Percentiles rank a stretch among this genome's conserved stretches.
Evolutionary conservation across 2,888 invertebrate genomes (phyloP).

Genomic region (Rhaphigaster nebulosa): DNA sequence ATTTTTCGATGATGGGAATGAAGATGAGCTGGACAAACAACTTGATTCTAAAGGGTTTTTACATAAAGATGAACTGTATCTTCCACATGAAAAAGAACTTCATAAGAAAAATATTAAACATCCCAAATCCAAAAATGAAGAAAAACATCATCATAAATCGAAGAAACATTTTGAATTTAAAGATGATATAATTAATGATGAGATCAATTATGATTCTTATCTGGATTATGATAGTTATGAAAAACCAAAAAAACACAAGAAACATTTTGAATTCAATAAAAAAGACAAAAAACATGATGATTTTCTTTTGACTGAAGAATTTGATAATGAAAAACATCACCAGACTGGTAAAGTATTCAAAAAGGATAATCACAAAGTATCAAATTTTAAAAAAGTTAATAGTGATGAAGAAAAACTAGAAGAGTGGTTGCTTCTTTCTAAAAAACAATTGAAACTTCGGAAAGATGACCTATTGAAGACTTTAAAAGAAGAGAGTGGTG

Average conservation of each 20-base stretch:
- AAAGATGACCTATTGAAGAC: conserved; percentile 65
- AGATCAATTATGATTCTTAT: conserved; percentile 5
- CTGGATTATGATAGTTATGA: conserved; percentile 33
- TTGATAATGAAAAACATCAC: conserved; percentile 39
- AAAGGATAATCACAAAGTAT: conserved; percentile 43
- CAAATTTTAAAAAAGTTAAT: conserved; percentile 27
- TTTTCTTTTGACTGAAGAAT: conserved; percentile 24
- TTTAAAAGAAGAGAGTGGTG: conserved; percentile 61
- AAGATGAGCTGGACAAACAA: conserved; percentile 21
- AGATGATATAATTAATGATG: conserved; percentile 24
- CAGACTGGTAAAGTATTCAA: background rate
- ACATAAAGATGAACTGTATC: background rate
- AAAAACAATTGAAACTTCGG: conserved; percentile 63
- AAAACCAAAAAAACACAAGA: conserved; percentile 60
- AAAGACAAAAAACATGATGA: conserved; percentile 23
- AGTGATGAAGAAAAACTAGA: conserved; percentile 58
- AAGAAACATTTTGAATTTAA: conserved; percentile 56
- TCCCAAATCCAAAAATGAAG: conserved; percentile 43
- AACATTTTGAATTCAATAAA: conserved; percentile 60
- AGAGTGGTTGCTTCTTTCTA: conserved; percentile 62
- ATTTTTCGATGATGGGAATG: conserved; percentile 48
- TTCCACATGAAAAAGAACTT: conserved; percentile 30
- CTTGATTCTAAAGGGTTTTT: conserved; percentile 4
- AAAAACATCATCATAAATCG: conserved; percentile 51
- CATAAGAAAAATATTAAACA: conserved; percentile 47